These are phyloP conservation scores for Solenopsis fugax DNA, from an alignment of 1,140 invertebrate species.

Conservation along the genomic window DNA sequence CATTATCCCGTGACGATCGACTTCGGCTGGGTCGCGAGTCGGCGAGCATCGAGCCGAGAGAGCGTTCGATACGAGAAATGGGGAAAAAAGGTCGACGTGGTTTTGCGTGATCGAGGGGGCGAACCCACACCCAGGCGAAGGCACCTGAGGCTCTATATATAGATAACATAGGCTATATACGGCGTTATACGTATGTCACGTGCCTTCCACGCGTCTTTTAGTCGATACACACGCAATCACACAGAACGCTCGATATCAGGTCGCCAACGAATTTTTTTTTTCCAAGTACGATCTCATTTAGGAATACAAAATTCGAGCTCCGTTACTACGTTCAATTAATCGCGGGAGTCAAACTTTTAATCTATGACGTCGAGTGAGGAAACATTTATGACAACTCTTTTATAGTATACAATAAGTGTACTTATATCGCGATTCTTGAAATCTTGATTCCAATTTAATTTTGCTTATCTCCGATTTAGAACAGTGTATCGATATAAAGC, in stretches of 20 bases:
- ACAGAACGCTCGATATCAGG: constrained; percentile 24
- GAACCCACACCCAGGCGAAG: constrained; percentile 21
- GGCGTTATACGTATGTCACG: constrained; percentile 19
- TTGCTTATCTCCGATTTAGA: not conserved
- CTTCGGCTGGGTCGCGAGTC: constrained; percentile 11
- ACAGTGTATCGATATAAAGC: not conserved
- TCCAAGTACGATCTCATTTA: not conserved
- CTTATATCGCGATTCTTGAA: not conserved
- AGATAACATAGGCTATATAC: constrained; percentile 3
- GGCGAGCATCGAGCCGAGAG: constrained; percentile 5
- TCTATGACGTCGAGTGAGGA: not conserved
- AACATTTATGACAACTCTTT: not conserved
- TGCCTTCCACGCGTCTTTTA: constrained; percentile 23
- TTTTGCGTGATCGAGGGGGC: constrained; percentile 39
- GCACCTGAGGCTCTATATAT: constrained; percentile 21
- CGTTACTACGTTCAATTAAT: not conserved
- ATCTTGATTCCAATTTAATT: not conserved
- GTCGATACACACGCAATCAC: constrained; percentile 49
- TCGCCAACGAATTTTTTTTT: not conserved
- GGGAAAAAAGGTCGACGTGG: constrained; percentile 47
- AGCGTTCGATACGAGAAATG: constrained; percentile 44
- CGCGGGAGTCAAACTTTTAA: not conserved
- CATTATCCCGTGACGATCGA: constrained; percentile 24
- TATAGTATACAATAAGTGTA: not conserved
- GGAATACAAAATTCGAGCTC: not conserved